Percentiles rank a stretch among this genome's conserved stretches.
These are phyloP conservation scores for Cyphomyrmex costatus DNA, from an alignment of 1,140 invertebrate species.

Conservation along the genomic window DNA sequence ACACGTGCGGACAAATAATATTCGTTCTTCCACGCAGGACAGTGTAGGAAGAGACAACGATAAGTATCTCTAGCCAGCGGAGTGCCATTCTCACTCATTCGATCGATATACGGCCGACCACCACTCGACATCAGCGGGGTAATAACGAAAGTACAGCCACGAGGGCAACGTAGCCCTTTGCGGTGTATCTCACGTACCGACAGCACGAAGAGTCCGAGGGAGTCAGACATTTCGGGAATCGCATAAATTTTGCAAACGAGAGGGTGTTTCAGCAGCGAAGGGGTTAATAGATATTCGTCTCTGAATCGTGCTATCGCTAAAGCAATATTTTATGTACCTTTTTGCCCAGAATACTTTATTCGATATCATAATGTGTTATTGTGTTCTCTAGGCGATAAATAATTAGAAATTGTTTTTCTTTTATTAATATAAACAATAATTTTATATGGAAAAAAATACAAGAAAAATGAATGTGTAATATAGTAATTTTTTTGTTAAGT, in stretches of 20 bases:
- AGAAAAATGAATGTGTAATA: not conserved
- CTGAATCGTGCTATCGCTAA: conserved; percentile 45
- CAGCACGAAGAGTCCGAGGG: conserved; percentile 45
- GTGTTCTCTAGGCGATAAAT: not conserved
- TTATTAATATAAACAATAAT: no score
- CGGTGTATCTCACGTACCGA: conserved; percentile 52
- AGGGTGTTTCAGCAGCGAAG: conserved; percentile 9
- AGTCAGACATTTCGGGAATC: conserved; percentile 57
- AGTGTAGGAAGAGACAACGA: conserved; percentile 49
- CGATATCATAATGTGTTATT: not conserved
- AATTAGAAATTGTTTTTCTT: conserved; percentile 25
- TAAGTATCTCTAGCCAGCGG: conserved; percentile 68
- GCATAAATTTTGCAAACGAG: conserved; percentile 58
- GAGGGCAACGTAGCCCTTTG: conserved; percentile 39
- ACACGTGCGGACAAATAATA: conserved; percentile 58
- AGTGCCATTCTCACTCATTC: conserved; percentile 67
- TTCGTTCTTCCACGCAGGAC: conserved; percentile 32
- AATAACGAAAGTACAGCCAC: conserved; percentile 60
- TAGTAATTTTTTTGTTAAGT: not conserved
- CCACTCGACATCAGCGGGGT: conserved; percentile 14
- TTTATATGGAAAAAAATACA: not conserved
- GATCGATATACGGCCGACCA: conserved; percentile 68
- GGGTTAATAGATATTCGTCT: conserved; percentile 59
- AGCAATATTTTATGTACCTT: conserved; percentile 35
- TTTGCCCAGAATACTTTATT: not conserved